Base-by-base conservation (phyloP, 2,888 invertebrate genomes). In the Ophion ventricosus region DNA sequence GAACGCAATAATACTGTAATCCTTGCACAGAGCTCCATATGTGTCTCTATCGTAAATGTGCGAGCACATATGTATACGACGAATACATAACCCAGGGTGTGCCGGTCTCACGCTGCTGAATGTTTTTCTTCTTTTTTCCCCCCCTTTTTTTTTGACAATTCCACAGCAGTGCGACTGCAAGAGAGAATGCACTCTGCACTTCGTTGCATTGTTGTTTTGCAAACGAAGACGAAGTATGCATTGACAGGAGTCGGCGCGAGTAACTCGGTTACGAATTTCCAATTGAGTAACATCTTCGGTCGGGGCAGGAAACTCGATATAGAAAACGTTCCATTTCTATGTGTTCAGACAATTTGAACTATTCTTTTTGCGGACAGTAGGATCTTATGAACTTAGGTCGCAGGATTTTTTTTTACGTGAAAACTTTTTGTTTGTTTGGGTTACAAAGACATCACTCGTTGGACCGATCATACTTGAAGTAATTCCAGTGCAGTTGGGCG, bases 21-120 rank as follows among this genome's bases (percentile, higher is more conserved):
- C 66, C 57, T 57, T 64, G n/a, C 49, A 54, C 61, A 63, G 57
- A 23, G 43, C 67, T 23, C 59, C 72, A 56, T 69, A 74, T 56
- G 70, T 56, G 56, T 61, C 54, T 43, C 43, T 20, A 69, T 76
- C 75, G 25, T 79, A 78, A 81, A 86, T 78, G 80, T 77, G 59
- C 59, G 40, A 56, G 59, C 59, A 59, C 23, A 64, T 59, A 63
- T 20, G 75, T 76, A 76, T 69, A 69, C 57, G 54, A 54, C 40
- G 49, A 40, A 57, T 43, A 26, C 64, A 54, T 26, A 79, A 70
- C 43, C 72, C 69, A 83, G 87, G 87, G 87, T 87, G 87, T 87
- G 87, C 81, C 86, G 82, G 74, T 87, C 83, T 81, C 86, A 86
- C 86, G 86, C 83, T 86, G 76, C 35, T 77, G 26, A 43, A 56